phyloP scores from a whole-genome alignment of 2,888 invertebrate genomes.

The Torymus aiolomorphi region DNA sequence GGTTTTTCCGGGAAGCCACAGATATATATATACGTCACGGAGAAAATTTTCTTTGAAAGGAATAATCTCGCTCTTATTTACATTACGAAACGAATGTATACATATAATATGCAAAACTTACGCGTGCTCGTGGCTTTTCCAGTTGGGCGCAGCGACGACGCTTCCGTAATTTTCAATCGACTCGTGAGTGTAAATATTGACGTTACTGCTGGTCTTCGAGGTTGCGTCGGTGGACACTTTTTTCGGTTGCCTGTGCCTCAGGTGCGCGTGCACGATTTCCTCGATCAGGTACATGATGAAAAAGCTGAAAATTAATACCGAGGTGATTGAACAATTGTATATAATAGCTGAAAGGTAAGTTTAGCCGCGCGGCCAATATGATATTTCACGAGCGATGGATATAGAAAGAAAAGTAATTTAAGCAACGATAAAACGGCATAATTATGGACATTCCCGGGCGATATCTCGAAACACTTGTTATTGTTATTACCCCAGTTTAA shows the following conservation, averaged over 20 bases:
- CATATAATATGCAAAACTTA: background rate
- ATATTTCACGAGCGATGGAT: background rate
- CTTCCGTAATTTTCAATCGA: slow-evolving; percentile 68
- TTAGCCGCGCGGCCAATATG: no score
- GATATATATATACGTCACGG: no score
- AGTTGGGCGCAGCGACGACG: slow-evolving; percentile 25
- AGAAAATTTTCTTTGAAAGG: no score
- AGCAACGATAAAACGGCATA: background rate
- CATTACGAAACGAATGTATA: background rate
- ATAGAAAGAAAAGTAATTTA: background rate
- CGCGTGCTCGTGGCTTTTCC: slow-evolving; percentile 57
- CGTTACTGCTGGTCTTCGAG: slow-evolving; percentile 61
- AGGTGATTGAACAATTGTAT: background rate
- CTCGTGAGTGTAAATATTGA: slow-evolving; percentile 68
- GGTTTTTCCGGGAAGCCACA: no score
- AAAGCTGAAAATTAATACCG: slow-evolving; percentile 63
- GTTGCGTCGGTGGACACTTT: slow-evolving; percentile 59
- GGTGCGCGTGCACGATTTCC: slow-evolving; percentile 84
- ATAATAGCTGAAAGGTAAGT: no score
- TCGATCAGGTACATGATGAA: slow-evolving; percentile 81
- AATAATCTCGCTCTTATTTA: no score
- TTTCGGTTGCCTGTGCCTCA: slow-evolving; percentile 71
- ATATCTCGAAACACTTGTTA: slow-evolving; percentile 9
- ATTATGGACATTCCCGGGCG: no score
- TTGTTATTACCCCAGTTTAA: slow-evolving; percentile 4